Evolutionary conservation across 2,797 vertebrate genomes (phyloP).

Genomic region (Poecilia gillii): DNA sequence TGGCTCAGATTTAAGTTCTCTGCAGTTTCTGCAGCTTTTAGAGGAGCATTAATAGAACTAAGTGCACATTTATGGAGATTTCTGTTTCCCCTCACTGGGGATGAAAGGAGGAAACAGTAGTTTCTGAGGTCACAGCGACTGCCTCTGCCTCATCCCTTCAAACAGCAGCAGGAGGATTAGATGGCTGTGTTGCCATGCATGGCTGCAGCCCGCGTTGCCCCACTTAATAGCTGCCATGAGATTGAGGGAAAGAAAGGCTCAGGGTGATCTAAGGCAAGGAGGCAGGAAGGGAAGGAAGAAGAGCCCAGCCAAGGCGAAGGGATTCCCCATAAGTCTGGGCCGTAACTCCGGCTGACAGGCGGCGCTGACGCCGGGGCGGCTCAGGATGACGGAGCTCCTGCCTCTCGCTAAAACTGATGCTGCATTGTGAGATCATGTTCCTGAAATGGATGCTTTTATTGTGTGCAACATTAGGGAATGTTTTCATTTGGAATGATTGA

Average conservation of each 20-base stretch:
- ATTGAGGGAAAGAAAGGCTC: conserved; percentile 68
- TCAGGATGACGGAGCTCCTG: conserved; percentile 33
- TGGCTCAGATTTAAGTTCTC: conserved; percentile 18
- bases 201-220: conserved; percentile 55
- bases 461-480: not conserved
- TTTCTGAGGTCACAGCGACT: conserved; percentile 10
- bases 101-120: not conserved
- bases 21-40: conserved; percentile 20
- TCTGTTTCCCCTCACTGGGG: not conserved
- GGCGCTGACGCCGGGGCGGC: conserved; percentile 31
- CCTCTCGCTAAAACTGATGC: conserved; percentile 14
- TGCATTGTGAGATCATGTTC: conserved; percentile 2
- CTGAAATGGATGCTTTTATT: not conserved
- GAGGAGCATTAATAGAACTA: not conserved
- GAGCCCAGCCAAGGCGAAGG: conserved; percentile 31
- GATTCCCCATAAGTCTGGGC: conserved; percentile 57
- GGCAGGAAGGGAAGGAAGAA: conserved; percentile 8
- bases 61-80: conserved; percentile 19
- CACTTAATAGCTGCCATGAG: conserved; percentile 68
- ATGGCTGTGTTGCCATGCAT: conserved; percentile 58
- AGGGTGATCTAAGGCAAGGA: conserved; percentile 42
- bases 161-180: conserved; percentile 63
- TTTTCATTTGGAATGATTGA: not conserved
- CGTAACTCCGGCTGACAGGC: conserved; percentile 58
- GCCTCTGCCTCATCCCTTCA: conserved; percentile 48